These are phyloP conservation scores for Papilio aristodemus DNA, from an alignment of 1,140 invertebrate genomes.

Conservation along the genomic window DNA sequence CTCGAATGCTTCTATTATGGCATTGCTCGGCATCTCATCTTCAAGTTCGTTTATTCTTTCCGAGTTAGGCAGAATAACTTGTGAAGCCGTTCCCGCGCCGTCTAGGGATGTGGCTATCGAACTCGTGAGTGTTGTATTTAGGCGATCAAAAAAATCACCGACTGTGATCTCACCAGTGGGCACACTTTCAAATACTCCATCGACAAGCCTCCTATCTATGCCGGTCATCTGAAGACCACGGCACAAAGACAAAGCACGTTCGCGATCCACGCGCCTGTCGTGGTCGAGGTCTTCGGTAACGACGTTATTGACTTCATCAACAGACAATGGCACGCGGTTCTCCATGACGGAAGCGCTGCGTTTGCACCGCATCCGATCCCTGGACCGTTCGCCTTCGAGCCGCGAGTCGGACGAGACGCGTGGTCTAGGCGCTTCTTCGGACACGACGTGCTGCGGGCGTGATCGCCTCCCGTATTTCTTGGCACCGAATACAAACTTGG, in stretches of 20 bases:
- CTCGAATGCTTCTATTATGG: slow-evolving; percentile 87
- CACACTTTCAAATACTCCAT: slow-evolving; percentile 56
- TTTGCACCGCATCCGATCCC: slow-evolving; percentile 55
- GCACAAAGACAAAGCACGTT: slow-evolving; percentile 58
- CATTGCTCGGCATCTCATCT: slow-evolving; percentile 70
- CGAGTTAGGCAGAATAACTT: slow-evolving; percentile 2
- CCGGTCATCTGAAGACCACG: slow-evolving; percentile 59
- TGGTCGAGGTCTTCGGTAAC: slow-evolving; percentile 51
- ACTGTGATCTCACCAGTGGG: slow-evolving; percentile 55
- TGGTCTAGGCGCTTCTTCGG: slow-evolving; percentile 46
- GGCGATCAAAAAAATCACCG: slow-evolving; percentile 66
- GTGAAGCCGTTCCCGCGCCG: slow-evolving; percentile 22
- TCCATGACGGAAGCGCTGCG: slow-evolving; percentile 68
- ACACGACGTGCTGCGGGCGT: slow-evolving; percentile 69
- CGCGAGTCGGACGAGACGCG: slow-evolving; percentile 60
- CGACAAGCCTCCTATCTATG: slow-evolving; percentile 57
- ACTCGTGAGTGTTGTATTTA: slow-evolving; percentile 56
- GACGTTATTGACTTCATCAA: slow-evolving; percentile 29
- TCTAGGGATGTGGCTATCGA: slow-evolving; percentile 53
- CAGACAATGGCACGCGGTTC: slow-evolving; percentile 40
- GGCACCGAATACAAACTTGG: slow-evolving; percentile 86
- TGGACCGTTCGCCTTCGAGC: slow-evolving; percentile 49
- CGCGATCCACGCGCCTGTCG: slow-evolving; percentile 57
- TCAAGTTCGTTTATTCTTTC: slow-evolving; percentile 36
- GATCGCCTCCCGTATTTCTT: slow-evolving; percentile 89